Base-by-base conservation (phyloP, 2,888 invertebrate genomes). In the Petrolisthes cinctipes region DNA sequence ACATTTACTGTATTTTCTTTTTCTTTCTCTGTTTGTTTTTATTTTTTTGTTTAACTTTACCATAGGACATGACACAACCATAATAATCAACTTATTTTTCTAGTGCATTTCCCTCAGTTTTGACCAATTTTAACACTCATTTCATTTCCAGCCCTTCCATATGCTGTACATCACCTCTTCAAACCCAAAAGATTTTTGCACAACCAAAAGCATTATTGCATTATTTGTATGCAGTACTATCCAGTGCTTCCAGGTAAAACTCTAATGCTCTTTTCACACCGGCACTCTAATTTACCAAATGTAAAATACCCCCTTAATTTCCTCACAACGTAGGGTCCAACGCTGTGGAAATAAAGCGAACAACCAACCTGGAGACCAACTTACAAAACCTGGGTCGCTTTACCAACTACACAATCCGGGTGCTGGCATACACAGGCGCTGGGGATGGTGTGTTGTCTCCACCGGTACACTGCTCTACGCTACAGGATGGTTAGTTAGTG, bases 391-490 rank as follows among this genome's bases (percentile, higher is more conserved):
- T 99, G 86, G 96, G 97, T 93, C 98, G 97, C 93, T 98, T 96
- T 93, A 98, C 98, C 4, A 98, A 99, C 94, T 99, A 98, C 93
- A 98, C 97, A 89, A 97, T 99, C 95, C 97, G 98, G 94, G 97
- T 99, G 57, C 94, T 98, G 91, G 98, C 98, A 37, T 98, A 96
- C 92, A 98, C 98, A 7, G 96, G 97, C 85, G 98, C 97, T 91
- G 99, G 99, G 17, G 98, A 98, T 93, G 98, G 98, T 89, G 97
- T 97, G 78, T 95, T 97, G 91, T 96, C 96, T 91, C 94, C 95
- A 20, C 96, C 97, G 5, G 97, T 98, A 91, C 97, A 97, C 93
- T 97, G 98, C 93, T 96, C 96, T 94, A 98, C 98, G 80, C 97
- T 97, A 94, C 98, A 98, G 94, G 98, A 98, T 93, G 97, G 98